phyloP scores from a whole-genome alignment of 2,113 vertebrate genomes.

The Pogonocichla stellata region DNA sequence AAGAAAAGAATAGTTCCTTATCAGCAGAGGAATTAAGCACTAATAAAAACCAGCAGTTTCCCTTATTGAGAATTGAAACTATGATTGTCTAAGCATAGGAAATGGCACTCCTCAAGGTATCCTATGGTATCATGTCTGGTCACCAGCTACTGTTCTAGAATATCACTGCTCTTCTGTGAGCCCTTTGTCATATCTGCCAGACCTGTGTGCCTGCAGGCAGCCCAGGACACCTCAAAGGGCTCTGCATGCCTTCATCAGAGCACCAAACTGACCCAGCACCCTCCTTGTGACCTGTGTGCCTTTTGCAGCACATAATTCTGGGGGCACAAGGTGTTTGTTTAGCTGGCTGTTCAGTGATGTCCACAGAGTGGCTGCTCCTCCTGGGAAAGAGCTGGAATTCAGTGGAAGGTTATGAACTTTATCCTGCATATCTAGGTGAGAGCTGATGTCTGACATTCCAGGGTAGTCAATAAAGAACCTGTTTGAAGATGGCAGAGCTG shows the following conservation, averaged over 20 bases:
- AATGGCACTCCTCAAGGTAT: neutral
- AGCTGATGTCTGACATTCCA: neutral
- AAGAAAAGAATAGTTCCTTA: neutral
- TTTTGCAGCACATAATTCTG: neutral
- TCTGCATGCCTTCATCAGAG: neutral
- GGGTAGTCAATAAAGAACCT: neutral
- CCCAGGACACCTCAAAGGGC: neutral
- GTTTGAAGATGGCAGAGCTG: neutral
- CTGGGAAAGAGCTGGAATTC: neutral
- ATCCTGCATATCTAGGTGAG: neutral
- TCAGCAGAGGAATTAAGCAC: neutral
- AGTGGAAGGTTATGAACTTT: neutral
- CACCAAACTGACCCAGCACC: neutral
- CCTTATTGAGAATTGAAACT: neutral
- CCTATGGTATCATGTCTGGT: neutral
- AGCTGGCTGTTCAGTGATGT: neutral
- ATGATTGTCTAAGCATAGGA: neutral
- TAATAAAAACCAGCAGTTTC: neutral
- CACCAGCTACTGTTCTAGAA: neutral
- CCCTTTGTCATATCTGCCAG: neutral
- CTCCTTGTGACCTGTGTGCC: neutral
- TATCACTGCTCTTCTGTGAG: neutral
- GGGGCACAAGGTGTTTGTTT: neutral
- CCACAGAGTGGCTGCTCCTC: neutral
- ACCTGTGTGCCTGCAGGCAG: neutral